Evolutionary conservation across 2,888 invertebrate species (phyloP), one percentile per base, ranked within the genome.

Genomic region (Dryobotodes eremita): DNA sequence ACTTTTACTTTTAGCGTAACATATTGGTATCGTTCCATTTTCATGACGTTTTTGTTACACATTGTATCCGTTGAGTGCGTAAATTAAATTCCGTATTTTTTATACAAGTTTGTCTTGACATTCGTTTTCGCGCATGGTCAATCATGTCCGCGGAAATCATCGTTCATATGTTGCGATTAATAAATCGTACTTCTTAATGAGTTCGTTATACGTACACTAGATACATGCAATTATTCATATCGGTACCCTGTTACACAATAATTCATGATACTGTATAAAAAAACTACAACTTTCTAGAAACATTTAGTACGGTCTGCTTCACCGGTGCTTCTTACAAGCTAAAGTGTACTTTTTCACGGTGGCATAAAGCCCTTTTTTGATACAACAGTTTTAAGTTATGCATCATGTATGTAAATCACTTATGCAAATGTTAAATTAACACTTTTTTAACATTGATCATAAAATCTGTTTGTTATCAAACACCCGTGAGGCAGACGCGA

Each of bases 201-300:
- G 62, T 81, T 83, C 76, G 71, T 78, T 81, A 86, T 77, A 86
- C 83, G 83, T 83, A 86, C 66, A 84, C 80, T 50, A 79, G 81
- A 78, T 73, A 83, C 85, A 89, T 79, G 85, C 80, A 80, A 78
- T 86, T 74, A 88, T 86, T 78, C 88, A 85, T 84, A 86, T 85
- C 88, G 84, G 90, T 94, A 94, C 94, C 94, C 94, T 94, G 94
- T 93, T 89, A 91, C 86, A 89, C 87, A 89, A 88, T 86, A 77
- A 82, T 89, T 89, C 88, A 90, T 90, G 89, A 91, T 89, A 92
- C 88, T 87, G 92, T 93, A 93, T 91, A 93, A 93, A 88, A 48
- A 94, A 93, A 90, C 93, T 93, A 93, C 90, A 77, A 88, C 87
- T 89, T 84, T 80, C 90, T 92, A 93, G 87, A 90, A 90, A 93